Base-by-base conservation (phyloP, 2,888 invertebrate species). In the Hyppa rectilinea region DNA sequence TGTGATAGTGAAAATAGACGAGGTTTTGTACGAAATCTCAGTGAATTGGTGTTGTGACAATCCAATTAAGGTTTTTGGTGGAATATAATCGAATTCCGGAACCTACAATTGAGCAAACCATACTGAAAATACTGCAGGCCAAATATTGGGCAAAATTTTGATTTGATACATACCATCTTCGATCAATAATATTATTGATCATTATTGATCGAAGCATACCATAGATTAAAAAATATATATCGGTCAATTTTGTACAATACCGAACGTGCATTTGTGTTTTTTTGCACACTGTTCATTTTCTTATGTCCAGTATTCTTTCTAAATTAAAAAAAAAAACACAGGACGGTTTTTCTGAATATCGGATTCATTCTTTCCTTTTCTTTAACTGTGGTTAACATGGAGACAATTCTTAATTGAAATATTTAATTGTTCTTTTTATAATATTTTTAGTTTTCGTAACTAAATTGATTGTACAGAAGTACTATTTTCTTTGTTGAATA, bases 31-130 rank as follows among this genome's bases (percentile, higher is more conserved):
- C 3, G 17, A 34, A 58, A 55, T 36, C 31, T 52, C 38, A 31
- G 23, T 56, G 49, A 69, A 76, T 62, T 69, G 47, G 26, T 58
- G 10, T 49, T 60, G 66, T 78, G 71, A 81, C 64, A 67, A 71
- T 66, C 65, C 55, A 56, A 70, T 77, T 83, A 71, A 53, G 31
- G 55, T 69, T 64, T 34, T 52, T 1, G 17, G 12, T 43, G 4
- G 43, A 40, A 26, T 29, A 14, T 55, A 67, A 78, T 72, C 53
- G 50, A 62, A 53, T 78, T 43, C 62, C 14, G 40, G 23, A 47
- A n/a, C 6, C 38, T 47, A 34, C 40, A 12, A 47, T 53, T 75
- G 40, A n/a, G 14, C 1, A n/a, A 56, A n/a, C 47, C 23, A 17
- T 60, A n/a, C 4, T 34, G 14, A 20, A 14, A 45, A 31, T 47